phyloP scores from a whole-genome alignment of 2,888 invertebrate species.

The Limenitis camilla region DNA sequence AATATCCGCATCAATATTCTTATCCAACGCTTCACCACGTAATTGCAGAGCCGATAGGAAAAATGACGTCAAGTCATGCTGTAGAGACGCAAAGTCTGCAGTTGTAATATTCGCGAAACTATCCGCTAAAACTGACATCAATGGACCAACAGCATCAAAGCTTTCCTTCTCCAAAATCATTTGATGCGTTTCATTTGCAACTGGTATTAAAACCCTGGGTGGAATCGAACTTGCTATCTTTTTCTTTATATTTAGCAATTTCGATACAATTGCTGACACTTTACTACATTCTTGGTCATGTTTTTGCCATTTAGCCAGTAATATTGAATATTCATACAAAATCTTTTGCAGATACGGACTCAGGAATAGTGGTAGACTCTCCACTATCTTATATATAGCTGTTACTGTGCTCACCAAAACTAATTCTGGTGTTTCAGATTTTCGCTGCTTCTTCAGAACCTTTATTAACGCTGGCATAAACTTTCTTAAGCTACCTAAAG shows the following conservation, averaged over 20 bases:
- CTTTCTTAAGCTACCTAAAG: slow-evolving; percentile 81
- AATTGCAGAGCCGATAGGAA: slow-evolving; percentile 83
- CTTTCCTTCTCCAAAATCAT: slow-evolving; percentile 74
- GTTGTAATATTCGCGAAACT: slow-evolving; percentile 78
- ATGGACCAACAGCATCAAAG: slow-evolving; percentile 77
- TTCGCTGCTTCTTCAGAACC: slow-evolving; percentile 76
- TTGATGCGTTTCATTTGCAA: slow-evolving; percentile 78
- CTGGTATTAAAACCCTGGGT: slow-evolving; percentile 84
- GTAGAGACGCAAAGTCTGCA: slow-evolving; percentile 77
- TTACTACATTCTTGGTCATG: slow-evolving; percentile 66
- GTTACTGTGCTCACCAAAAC: slow-evolving; percentile 83
- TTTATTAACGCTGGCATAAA: slow-evolving; percentile 85
- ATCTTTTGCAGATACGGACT: slow-evolving; percentile 88
- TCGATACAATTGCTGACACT: slow-evolving; percentile 70
- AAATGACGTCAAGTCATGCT: slow-evolving; percentile 81
- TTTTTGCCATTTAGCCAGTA: slow-evolving; percentile 70
- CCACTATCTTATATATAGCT: slow-evolving; percentile 86
- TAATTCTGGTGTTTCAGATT: slow-evolving; percentile 75
- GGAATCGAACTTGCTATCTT: slow-evolving; percentile 81
- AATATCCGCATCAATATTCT: slow-evolving; percentile 40
- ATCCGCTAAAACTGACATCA: slow-evolving; percentile 85
- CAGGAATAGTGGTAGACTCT: slow-evolving; percentile 86
- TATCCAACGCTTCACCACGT: slow-evolving; percentile 69
- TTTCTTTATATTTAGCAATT: slow-evolving; percentile 76
- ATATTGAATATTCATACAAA: slow-evolving; percentile 76